A percentile compares a stretch with the other conserved stretches of the same genome.
Conservation (phyloP, 2,113 vertebrate genomes). For the Bungarus multicinctus region DNA sequence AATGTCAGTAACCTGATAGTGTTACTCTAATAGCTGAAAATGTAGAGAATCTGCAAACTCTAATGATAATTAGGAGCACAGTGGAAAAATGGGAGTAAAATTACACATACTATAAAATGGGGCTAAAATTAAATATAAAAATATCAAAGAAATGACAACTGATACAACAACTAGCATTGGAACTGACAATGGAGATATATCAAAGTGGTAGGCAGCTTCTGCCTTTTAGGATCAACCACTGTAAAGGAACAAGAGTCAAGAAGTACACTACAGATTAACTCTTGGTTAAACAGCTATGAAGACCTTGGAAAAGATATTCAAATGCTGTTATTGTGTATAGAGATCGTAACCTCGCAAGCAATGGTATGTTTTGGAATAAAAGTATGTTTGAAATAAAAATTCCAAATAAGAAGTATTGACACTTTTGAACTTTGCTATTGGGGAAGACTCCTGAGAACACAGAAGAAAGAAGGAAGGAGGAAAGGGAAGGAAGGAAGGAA, state of each 20-base stretch:
- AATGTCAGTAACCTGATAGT: background rate
- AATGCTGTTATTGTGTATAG: background rate
- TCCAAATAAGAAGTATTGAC: background rate
- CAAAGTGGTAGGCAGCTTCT: background rate
- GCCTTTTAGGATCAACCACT: background rate
- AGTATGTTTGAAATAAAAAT: background rate
- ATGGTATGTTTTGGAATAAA: background rate
- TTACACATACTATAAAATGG: background rate
- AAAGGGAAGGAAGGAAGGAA: background rate
- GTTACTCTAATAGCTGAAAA: background rate
- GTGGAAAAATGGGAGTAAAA: background rate
- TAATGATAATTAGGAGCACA: background rate
- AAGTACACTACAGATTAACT: background rate
- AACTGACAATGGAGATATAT: background rate
- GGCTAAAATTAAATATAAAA: background rate
- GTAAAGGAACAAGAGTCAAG: background rate
- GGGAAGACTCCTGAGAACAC: background rate
- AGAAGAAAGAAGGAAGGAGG: no score
- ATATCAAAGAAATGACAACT: background rate
- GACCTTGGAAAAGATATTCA: background rate
- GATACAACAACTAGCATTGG: background rate
- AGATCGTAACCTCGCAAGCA: background rate
- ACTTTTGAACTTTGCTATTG: background rate
- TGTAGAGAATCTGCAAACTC: no score
- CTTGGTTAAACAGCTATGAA: background rate